Percentiles rank a stretch among this genome's conserved stretches.
phyloP scores from a whole-genome alignment of 2,113 vertebrate species.

The Prinia subflava region DNA sequence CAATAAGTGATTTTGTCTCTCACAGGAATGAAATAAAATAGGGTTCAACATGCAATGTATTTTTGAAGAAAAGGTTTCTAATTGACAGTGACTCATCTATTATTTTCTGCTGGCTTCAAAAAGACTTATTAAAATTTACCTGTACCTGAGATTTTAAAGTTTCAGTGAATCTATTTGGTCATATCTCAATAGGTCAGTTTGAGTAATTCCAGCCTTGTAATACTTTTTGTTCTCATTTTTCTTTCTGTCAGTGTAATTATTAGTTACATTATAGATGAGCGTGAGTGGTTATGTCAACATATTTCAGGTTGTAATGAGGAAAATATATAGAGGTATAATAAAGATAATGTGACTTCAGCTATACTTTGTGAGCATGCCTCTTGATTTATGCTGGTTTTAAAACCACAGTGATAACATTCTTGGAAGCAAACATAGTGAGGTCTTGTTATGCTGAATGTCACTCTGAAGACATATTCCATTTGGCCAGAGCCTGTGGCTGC shows the following conservation, averaged over 20 bases:
- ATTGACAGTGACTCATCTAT: neutral
- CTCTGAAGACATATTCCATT: constrained; percentile 64
- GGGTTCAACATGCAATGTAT: neutral
- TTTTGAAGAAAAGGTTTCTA: neutral
- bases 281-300: constrained; percentile 49
- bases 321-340: constrained; percentile 51
- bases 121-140: neutral
- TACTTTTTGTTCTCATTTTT: constrained; percentile 52
- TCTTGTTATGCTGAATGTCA: constrained; percentile 56
- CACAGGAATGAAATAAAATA: neutral
- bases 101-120: neutral
- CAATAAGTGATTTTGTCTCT: neutral
- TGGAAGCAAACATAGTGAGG: constrained; percentile 53
- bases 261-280: constrained; percentile 27
- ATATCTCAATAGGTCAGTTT: constrained; percentile 18
- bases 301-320: constrained; percentile 56
- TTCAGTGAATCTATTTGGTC: neutral
- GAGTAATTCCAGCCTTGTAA: constrained; percentile 50
- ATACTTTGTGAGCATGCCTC: neutral
- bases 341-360: constrained; percentile 52
- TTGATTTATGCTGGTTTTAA: constrained; percentile 54
- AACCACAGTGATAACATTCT: constrained; percentile 45
- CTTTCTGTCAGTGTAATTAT: constrained; percentile 41
- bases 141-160: neutral
- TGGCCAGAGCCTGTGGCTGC: constrained; percentile 33